These are phyloP conservation scores for Megathymus violae DNA, from an alignment of 1,140 invertebrate species.

Conservation along the genomic window DNA sequence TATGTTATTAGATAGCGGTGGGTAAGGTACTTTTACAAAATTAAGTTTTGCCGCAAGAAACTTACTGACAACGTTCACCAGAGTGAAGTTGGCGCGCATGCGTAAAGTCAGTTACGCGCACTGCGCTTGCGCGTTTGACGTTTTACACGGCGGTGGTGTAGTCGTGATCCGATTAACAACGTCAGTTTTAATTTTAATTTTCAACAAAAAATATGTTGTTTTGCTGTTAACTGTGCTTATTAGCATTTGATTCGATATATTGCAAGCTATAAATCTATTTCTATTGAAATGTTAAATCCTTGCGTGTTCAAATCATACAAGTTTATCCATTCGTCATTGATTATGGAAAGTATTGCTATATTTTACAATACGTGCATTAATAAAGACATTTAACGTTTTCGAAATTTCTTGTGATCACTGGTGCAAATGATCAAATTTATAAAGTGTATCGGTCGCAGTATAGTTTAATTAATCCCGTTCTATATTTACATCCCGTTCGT, in stretches of 20 bases:
- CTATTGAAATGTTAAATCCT: constrained; percentile 8
- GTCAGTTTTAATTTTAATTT: constrained; percentile 69
- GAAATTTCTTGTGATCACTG: constrained; percentile 7
- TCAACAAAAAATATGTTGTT: constrained; percentile 43
- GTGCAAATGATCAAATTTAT: constrained; percentile 35
- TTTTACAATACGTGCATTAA: constrained; percentile 25
- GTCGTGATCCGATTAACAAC: constrained; percentile 83
- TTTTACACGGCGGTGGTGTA: constrained; percentile 80
- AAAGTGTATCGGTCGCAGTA: constrained; percentile 52
- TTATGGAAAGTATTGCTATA: constrained; percentile 39
- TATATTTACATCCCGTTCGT: constrained; percentile 72
- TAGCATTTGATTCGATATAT: constrained; percentile 60
- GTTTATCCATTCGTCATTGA: constrained; percentile 38
- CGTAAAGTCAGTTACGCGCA: constrained; percentile 77
- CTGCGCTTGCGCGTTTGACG: constrained; percentile 80
- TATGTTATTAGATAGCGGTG: constrained; percentile 2
- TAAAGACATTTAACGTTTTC: constrained; percentile 10
- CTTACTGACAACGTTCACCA: constrained; percentile 39
- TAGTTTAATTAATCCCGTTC: constrained; percentile 67
- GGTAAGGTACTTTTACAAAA: constrained; percentile 18
- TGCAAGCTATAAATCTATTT: constrained; percentile 9
- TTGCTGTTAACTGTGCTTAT: constrained; percentile 41
- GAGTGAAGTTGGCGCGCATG: constrained; percentile 74
- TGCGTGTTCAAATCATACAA: constrained; percentile 28
- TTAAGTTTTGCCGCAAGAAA: constrained; percentile 41